Evolutionary conservation across 1,140 invertebrate species (phyloP).

Genomic region (Papilio aristodemus): DNA sequence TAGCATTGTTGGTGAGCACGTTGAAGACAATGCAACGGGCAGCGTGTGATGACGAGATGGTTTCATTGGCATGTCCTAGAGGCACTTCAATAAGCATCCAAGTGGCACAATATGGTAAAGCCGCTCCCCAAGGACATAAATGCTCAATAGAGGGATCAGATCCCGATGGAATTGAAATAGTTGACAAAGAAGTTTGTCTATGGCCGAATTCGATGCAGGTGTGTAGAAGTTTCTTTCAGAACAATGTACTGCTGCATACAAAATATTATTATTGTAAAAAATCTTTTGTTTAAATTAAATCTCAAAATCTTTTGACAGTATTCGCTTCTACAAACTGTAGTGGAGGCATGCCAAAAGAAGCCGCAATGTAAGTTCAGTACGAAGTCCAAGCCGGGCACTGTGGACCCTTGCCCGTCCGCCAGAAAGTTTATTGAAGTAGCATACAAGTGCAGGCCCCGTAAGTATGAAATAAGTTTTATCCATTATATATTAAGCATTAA

Average conservation of each 20-base stretch:
- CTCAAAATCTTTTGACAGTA: slow-evolving; percentile 82
- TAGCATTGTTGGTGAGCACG: slow-evolving; percentile 88
- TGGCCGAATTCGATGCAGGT: slow-evolving; percentile 81
- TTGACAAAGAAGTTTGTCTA: slow-evolving; percentile 65
- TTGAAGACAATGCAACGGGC: slow-evolving; percentile 91
- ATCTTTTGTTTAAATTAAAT: background rate
- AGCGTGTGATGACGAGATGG: slow-evolving; percentile 91
- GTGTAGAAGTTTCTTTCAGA: slow-evolving; percentile 8
- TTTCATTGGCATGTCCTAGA: slow-evolving; percentile 89
- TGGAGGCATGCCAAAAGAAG: slow-evolving; percentile 95
- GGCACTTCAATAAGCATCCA: slow-evolving; percentile 93
- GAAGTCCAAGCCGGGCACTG: slow-evolving; percentile 86
- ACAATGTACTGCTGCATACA: background rate
- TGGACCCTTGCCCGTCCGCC: slow-evolving; percentile 91
- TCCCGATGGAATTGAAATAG: slow-evolving; percentile 47
- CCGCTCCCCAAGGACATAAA: slow-evolving; percentile 53
- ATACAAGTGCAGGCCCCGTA: slow-evolving; percentile 96
- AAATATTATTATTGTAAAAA: too few relatives aligned
- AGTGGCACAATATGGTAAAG: slow-evolving; percentile 80
- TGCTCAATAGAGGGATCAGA: slow-evolving; percentile 84
- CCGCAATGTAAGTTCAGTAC: slow-evolving; percentile 91
- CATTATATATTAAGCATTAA: too few relatives aligned
- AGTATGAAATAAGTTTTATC: slow-evolving; percentile 83
- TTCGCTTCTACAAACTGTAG: slow-evolving; percentile 93
- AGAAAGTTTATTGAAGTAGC: slow-evolving; percentile 94